Base-by-base conservation (phyloP, 2,888 invertebrate species). In the Caenorhabditis sp. region DNA sequence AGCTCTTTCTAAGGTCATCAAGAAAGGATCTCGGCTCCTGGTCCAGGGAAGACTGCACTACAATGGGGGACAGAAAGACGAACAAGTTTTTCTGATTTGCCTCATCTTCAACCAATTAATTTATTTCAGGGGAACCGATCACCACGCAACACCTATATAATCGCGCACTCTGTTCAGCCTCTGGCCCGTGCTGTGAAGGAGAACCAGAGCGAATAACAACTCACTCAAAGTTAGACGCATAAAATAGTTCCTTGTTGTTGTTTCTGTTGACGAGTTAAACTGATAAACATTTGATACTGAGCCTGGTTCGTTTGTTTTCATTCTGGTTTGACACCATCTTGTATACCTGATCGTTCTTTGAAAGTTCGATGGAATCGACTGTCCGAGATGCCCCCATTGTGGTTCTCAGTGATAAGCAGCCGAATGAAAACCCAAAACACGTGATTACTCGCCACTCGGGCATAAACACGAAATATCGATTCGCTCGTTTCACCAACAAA, bases 31-130 rank as follows among this genome's bases (percentile, higher is more conserved):
- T 13, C 83, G 86, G 22, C 80, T 86, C 7, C 55, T 81, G 58
- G 80, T 86, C 46, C 76, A 79, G 20, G 86, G 85, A 48, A 77
- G 83, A 53, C 77, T 86, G 17, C 83, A 83, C 56, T 83, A 86
- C 61, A 62, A 77, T 32, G 85, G 82, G 13, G 85, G 85, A 26
- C 48, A 72, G 27, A 70, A 78, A 43, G 77, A 81, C 35, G 83
- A 70, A 13, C 63, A 58, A n/a, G 24, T 24, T n/a, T n/a, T n/a
- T n/a, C n/a, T n/a, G n/a, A n/a, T n/a, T n/a, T n/a, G n/a, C n/a
- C n/a, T n/a, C n/a, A n/a, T n/a, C n/a, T n/a, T n/a, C n/a, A n/a
- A n/a, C n/a, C n/a, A n/a, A n/a, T 24, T 17, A 41, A 41, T n/a
- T n/a, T n/a, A 24, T 37, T 59, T 32, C 77, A 81, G 43, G 86